Evolutionary conservation across 37 sponge, comb jelly and placozoan species (phyloP).

Genomic region (Crambe crambe): DNA sequence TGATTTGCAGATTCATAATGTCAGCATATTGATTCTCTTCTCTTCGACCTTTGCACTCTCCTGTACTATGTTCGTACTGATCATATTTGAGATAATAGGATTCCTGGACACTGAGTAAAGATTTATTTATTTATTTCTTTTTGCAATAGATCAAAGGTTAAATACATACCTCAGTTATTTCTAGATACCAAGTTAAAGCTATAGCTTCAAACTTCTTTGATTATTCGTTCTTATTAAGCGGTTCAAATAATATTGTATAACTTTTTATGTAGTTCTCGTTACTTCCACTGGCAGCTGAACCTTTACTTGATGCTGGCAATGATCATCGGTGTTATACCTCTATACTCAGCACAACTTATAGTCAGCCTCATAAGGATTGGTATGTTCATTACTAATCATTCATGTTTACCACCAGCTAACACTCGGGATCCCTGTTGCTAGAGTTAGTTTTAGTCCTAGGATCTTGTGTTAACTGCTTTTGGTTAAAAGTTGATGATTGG

Average conservation of each 20-base stretch:
- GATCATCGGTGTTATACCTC: conserved; percentile 85
- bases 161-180: too few relatives aligned
- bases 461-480: too few relatives aligned
- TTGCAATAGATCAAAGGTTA: too few relatives aligned
- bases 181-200: too few relatives aligned
- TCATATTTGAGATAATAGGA: conserved; percentile 96
- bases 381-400: too few relatives aligned
- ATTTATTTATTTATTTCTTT: too few relatives aligned
- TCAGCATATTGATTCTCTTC: conserved; percentile 82
- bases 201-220: too few relatives aligned
- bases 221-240: too few relatives aligned
- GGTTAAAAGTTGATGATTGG: too few relatives aligned
- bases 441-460: too few relatives aligned
- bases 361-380: conserved; percentile 63
- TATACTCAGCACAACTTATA: conserved; percentile 75
- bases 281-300: conserved; percentile 92
- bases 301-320: conserved; percentile 85
- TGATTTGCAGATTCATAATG: conserved; percentile 74
- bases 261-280: conserved; percentile 69
- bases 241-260: too few relatives aligned
- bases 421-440: background rate
- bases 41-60: conserved; percentile 96
- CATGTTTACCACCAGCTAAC: background rate
- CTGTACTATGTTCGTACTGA: conserved; percentile 96
- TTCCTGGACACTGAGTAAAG: conserved; percentile 66